Base-by-base conservation (phyloP, 2,113 vertebrate genomes). In the Raja brachyura region DNA sequence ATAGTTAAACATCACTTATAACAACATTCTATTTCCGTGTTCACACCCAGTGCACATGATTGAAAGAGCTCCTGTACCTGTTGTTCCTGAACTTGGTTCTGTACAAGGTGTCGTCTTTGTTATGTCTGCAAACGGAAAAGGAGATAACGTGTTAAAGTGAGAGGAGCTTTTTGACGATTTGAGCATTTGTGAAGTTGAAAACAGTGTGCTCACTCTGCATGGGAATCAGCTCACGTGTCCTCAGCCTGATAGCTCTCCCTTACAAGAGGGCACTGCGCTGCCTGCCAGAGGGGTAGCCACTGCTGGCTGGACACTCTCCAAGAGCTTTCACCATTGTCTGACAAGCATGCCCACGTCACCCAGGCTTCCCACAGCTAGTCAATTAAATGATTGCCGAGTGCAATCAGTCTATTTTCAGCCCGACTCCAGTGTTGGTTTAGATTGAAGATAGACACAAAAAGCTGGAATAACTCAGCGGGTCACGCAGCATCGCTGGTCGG, bases 81-180 rank as follows among this genome's bases (percentile, higher is more conserved):
- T 18, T 31, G 28, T 63, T 88, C 59, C 59, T 10, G 59, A 88
- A 63, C 33, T 88, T 88, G 83, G 59, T 88, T 88, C 83, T 88
- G 31, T 61, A 63, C 83, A 18, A 63, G n/a, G 59, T 88, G 59
- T 61, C 39, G 59, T 63, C 61, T 86, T 63, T 39, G 83, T 88
- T 66, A 63, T 88, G 6, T n/a, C 83, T 88, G 83, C 83, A 88
- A 88, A 66, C 63, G 83, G 83, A 63, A 88, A 88, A 88, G 5
- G 31, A 28, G 61, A 63, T 48, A 33, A 16, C n/a, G 14, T 61
- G n/a, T 61, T 86, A 11, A 86, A 31, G 83, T n/a, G 39, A 88
- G 59, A 14, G 63, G n/a, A 63, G 61, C 0, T 13, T 33, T 88
- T n/a, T 59, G 59, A 31, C n/a, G 7, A 5, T 31, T n/a, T 16